Evolutionary conservation across 1,140 invertebrate species (phyloP), one percentile per base, ranked within the genome.

Genomic region (Hydropsyche tenuis): DNA sequence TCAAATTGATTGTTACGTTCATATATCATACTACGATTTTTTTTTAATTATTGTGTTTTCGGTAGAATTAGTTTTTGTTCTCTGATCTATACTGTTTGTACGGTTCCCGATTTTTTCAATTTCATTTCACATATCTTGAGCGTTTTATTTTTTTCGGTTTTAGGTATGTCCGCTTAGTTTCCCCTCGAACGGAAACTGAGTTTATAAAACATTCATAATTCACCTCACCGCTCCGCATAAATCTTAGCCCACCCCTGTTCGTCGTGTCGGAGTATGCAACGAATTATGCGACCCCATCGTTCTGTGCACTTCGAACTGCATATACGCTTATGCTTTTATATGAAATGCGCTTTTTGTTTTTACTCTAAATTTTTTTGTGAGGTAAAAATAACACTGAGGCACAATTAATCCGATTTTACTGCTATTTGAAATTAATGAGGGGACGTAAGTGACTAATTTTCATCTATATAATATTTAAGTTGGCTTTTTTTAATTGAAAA

Each of bases 161-260:
- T n/a, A n/a, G n/a, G n/a, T n/a, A 69, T 16, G 11, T 70, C 68
- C 30, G 46, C 48, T 16, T 18, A 12, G 18, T n/a, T 37, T 12
- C 37, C 7, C 42, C 70, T 7, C 53, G 23, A 64, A 72, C 70
- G 70, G 70, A 72, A 72, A 64, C 60, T 63, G 56, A 56, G 70
- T 72, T 72, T 72, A 72, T 72, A 72, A 72, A 72, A 72, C 70
- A 72, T 72, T 62, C 70, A 72, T 72, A 72, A 72, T 51, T 72
- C 70, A 72, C 70, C 56, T 64, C 56, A 18, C 37, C 42, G 56
- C 27, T n/a, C 18, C n/a, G 37, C 70, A 64, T 72, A 72, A 72
- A 72, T 72, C 70, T 72, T 64, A 23, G 11, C 37, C n/a, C 30
- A 37, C 30, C 70, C 70, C 70, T 64, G 42, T n/a, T 30, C 37